Evolutionary conservation across 2,888 invertebrate genomes (phyloP).

Genomic region (Lasioglossum leucozonium): DNA sequence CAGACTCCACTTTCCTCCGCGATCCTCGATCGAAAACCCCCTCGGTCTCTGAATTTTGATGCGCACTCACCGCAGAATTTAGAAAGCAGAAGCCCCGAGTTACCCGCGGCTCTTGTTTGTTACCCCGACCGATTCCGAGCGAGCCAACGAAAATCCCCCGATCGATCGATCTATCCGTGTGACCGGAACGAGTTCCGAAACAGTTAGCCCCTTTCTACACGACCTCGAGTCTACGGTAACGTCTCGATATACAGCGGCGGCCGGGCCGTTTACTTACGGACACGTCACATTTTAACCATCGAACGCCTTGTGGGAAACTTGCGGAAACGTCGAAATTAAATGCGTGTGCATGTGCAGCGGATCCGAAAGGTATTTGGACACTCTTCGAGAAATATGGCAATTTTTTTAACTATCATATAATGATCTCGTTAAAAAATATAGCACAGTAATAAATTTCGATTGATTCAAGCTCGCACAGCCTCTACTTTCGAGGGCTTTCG

Average conservation of each 20-base stretch:
- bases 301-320: neutral
- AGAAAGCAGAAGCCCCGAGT: slow-evolving; percentile 40
- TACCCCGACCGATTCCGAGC: slow-evolving; percentile 2
- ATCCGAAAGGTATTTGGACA: neutral
- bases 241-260: neutral
- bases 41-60: slow-evolving; percentile 45
- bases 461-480: no score
- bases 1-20: slow-evolving; percentile 23
- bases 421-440: no score
- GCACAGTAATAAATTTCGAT: no score
- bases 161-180: neutral
- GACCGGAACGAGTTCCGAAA: slow-evolving; percentile 8
- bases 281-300: neutral
- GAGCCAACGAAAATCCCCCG: slow-evolving; percentile 1
- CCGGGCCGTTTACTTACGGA: neutral
- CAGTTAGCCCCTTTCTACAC: slow-evolving; percentile 5
- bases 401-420: no score
- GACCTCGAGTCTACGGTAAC: neutral
- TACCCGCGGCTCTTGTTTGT: slow-evolving; percentile 24
- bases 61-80: slow-evolving; percentile 54
- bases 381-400: neutral
- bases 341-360: no score
- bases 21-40: slow-evolving; percentile 25
- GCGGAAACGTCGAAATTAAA: neutral
- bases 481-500: no score